These are phyloP conservation scores for Nylanderia fulva DNA, from an alignment of 1,140 invertebrate genomes.

Conservation along the genomic window DNA sequence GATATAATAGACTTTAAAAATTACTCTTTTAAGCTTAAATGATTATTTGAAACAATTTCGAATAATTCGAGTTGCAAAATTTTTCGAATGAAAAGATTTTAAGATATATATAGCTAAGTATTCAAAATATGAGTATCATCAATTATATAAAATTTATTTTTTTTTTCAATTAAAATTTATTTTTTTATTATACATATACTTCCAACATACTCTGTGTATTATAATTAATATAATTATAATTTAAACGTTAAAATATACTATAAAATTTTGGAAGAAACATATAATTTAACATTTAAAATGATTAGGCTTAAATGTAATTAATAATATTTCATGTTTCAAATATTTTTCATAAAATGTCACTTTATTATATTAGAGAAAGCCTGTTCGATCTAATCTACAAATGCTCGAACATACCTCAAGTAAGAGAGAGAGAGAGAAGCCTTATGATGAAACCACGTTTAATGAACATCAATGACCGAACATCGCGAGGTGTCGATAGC, in stretches of 20 bases:
- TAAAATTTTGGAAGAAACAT: neutral
- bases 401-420: neutral
- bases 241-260: neutral
- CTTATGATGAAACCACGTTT: slow-evolving; percentile 26
- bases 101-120: no score
- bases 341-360: neutral
- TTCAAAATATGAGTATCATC: no score
- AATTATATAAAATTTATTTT: no score
- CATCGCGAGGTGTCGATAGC: slow-evolving; percentile 52
- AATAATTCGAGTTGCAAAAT: no score
- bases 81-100: no score
- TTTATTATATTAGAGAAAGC: neutral
- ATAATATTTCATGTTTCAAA: neutral
- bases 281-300: neutral
- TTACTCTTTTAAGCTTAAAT: no score
- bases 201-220: neutral
- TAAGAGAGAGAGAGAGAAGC: neutral
- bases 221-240: neutral
- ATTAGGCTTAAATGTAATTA: neutral
- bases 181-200: no score
- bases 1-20: no score
- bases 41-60: no score
- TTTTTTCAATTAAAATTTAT: no score
- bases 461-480: slow-evolving; percentile 54
- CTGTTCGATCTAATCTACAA: slow-evolving; percentile 12